Evolutionary conservation across 2,888 invertebrate genomes (phyloP).

Genomic region (Andrena hattorfiana): DNA sequence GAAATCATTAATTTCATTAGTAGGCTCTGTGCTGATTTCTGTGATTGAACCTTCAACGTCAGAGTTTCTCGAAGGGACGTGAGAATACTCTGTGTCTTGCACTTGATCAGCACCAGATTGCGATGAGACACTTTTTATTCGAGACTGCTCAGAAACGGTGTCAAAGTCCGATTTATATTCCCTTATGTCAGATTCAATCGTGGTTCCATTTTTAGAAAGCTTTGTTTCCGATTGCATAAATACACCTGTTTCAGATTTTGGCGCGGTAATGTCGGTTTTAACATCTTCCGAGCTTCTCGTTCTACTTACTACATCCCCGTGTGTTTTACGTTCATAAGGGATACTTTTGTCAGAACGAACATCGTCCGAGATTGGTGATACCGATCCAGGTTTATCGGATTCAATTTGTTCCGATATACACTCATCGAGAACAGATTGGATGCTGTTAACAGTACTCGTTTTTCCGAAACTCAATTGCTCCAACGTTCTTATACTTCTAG

Average conservation of each 20-base stretch:
- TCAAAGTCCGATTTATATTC: conserved; percentile 42
- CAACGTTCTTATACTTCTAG: conserved; percentile 22
- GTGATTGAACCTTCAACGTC: conserved; percentile 9
- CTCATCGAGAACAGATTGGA: conserved; percentile 72
- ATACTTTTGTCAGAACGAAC: conserved; percentile 48
- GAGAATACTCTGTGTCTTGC: conserved; percentile 22
- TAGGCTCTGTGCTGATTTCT: conserved; percentile 33
- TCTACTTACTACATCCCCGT: conserved; percentile 21
- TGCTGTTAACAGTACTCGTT: conserved; percentile 55
- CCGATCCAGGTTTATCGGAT: conserved; percentile 47
- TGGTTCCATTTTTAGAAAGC: conserved; percentile 29
- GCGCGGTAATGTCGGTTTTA: conserved; percentile 62
- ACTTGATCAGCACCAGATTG: conserved; percentile 29
- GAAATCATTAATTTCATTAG: conserved; percentile 61
- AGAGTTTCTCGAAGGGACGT: conserved; percentile 27
- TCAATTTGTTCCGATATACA: conserved; percentile 47
- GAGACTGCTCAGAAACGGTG: conserved; percentile 36
- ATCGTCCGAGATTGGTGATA: conserved; percentile 45
- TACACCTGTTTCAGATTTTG: conserved; percentile 51
- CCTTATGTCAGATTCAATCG: conserved; percentile 40
- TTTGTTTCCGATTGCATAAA: conserved; percentile 46
- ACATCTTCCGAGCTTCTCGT: conserved; percentile 63
- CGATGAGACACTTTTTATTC: conserved; percentile 23
- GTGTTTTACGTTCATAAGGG: conserved; percentile 11
- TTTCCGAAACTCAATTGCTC: conserved; percentile 53